These are phyloP conservation scores for Indicator indicator DNA, from an alignment of 2,113 vertebrate species.

Conservation along the genomic window DNA sequence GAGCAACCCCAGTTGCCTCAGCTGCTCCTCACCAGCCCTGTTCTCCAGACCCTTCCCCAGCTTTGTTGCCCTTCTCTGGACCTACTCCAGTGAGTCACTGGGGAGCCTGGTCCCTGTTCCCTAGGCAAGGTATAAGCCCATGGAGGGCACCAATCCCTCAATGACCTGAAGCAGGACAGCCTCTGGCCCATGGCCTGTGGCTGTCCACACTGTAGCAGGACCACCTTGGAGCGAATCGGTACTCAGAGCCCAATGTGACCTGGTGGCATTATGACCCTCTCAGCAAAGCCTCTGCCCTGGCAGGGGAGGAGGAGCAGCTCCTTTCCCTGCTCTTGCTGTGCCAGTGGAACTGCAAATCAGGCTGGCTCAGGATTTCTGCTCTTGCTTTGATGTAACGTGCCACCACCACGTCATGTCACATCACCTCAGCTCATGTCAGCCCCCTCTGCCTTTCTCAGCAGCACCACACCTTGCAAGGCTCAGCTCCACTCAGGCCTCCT, in stretches of 20 bases:
- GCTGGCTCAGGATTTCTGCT: neutral
- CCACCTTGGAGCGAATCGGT: neutral
- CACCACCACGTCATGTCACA: rapidly evolving
- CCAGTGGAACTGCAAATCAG: neutral
- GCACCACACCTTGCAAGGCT: neutral
- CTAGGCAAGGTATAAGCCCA: neutral
- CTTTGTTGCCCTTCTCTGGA: no score
- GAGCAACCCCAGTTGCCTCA: no score
- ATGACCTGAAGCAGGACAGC: neutral
- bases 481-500: neutral
- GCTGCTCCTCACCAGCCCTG: no score
- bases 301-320: neutral
- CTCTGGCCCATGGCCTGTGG: neutral
- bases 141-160: neutral
- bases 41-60: no score
- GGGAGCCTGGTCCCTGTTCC: neutral
- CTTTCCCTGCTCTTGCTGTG: neutral
- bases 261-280: rapidly evolving
- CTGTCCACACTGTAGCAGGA: neutral
- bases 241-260: rapidly evolving
- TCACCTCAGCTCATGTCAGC: neutral
- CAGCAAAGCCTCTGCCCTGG: neutral
- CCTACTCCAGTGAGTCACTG: no score
- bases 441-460: neutral
- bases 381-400: neutral